Base-by-base conservation (phyloP, 2,888 invertebrate genomes). In the Acleris laterana region DNA sequence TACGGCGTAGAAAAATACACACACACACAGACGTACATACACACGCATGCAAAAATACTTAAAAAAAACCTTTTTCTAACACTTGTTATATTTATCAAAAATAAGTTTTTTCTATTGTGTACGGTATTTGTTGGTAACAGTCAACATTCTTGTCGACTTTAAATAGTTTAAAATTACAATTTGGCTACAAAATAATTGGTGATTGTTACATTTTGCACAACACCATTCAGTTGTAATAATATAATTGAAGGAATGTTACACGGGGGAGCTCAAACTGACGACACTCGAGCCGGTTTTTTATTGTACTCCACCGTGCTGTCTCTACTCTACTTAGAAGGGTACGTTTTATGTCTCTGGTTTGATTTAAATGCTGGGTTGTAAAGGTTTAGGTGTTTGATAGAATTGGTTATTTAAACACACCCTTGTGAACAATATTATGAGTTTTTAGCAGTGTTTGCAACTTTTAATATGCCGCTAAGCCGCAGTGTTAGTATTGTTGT, bases 211-310 rank as follows among this genome's bases (percentile, higher is more conserved):
- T 59, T 53, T 48, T 16, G 48, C 38, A 25, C 59, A 59, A 63
- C 52, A 64, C 63, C 48, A 59, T 58, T 32, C 59, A 32, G 38
- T 42, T 28, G 49, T 48, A 53, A 50, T 79, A 76, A 50, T 79
- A 76, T 79, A 82, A 83, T 83, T 80, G 81, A 72, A 78, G 72
- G 76, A 78, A 83, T 79, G 74, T 75, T 69, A 68, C 83, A 70
- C 81, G 5, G 17, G 80, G 82, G 82, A 77, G 60, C 68, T 48
- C 59, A 71, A 77, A 74, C 72, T 75, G 71, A 73, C 72, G 71
- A 70, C 72, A 74, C 73, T 73, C 72, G 73, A 53, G 52, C 17
- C 69, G 42, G 50, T 73, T 62, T 69, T 74, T 74, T 75, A 72
- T 74, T 72, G 71, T 74, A 70, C 74, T 70, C 71, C 51, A 25